Percentiles rank a stretch among this genome's conserved stretches.
Evolutionary conservation across 2,888 invertebrate species (phyloP).

Genomic region (Perizoma flavofasciatum): DNA sequence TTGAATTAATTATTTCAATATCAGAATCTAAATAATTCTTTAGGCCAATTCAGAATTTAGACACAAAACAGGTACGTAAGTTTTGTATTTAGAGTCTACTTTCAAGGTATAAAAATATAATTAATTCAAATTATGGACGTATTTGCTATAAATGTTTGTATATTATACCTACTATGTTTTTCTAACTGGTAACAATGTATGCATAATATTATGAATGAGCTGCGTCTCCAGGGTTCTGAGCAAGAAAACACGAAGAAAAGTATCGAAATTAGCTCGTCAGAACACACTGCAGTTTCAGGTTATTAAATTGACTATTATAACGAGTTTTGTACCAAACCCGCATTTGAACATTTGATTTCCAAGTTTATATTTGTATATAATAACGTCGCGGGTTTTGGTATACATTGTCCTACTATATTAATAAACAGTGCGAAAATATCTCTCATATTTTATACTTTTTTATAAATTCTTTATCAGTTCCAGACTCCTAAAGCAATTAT

Average conservation of each 20-base stretch:
- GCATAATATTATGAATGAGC: constrained; percentile 33
- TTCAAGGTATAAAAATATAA: constrained; percentile 40
- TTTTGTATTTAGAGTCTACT: constrained; percentile 17
- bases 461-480: constrained; percentile 81
- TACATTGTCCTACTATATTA: constrained; percentile 51
- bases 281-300: constrained; percentile 20
- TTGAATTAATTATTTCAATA: constrained; percentile 52
- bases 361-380: constrained; percentile 16
- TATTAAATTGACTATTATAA: constrained; percentile 38
- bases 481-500: constrained; percentile 83
- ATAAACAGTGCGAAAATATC: constrained; percentile 83
- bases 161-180: constrained; percentile 38
- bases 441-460: constrained; percentile 74
- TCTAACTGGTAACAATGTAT: constrained; percentile 76
- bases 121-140: constrained; percentile 56
- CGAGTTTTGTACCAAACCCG: constrained; percentile 27
- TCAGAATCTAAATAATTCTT: constrained; percentile 12
- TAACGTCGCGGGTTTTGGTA: constrained; percentile 31
- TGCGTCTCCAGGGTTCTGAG: constrained; percentile 23
- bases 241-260: constrained; percentile 14
- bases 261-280: constrained; percentile 17
- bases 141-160: constrained; percentile 32
- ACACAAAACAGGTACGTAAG: constrained; percentile 15
- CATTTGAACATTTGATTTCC: constrained; percentile 21
- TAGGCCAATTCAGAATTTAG: constrained; percentile 31